Evolutionary conservation across 2,113 vertebrate genomes (phyloP), one percentile per base, ranked within the genome.

Genomic region (Colinus virginianus): DNA sequence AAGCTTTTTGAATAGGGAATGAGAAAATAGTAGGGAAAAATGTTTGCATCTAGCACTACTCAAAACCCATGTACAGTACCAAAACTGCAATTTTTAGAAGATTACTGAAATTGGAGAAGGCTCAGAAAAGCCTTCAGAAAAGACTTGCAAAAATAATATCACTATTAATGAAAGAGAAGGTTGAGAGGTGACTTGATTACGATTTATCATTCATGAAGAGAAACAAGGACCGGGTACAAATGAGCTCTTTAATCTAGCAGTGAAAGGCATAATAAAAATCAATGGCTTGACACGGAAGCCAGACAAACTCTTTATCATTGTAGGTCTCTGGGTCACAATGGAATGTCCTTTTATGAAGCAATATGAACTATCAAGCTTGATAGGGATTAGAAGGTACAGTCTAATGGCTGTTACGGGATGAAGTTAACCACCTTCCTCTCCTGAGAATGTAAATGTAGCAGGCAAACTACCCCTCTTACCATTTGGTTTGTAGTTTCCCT

Each of bases 101-200:
- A 48, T 14, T 42, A 11, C 75, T 26, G 23, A 76, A 94, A 84
- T 21, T 75, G 38, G 46, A 89, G 34, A 87, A 66, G n/a, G 62
- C n/a, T 92, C 63, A 69, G 58, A 61, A 92, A 76, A 87, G 18
- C 72, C 30, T 36, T 92, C 63, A 69, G 58, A 61, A 92, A 76
- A 87, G 18, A 76, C 30, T 84, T 62, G 43, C 23, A 94, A 72
- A 95, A 87, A 82, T 87, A 87, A 82, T 90, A 89, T 90, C 36
- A 62, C 51, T 78, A n/a, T 20, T 92, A 90, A 94, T 56, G 74
- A 90, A 90, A 84, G 48, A 56, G 70, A 78, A 76, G 67, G 67
- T 78, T 87, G 70, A 92, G 36, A 82, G 62, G 70, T 95, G 81
- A 78, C 62, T 94, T 90, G 67, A 94, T 95, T 76, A 82, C 23